Evolutionary conservation across 2,113 vertebrate species (phyloP), one percentile per base, ranked within the genome.

Genomic region (Ifrita kowaldi): DNA sequence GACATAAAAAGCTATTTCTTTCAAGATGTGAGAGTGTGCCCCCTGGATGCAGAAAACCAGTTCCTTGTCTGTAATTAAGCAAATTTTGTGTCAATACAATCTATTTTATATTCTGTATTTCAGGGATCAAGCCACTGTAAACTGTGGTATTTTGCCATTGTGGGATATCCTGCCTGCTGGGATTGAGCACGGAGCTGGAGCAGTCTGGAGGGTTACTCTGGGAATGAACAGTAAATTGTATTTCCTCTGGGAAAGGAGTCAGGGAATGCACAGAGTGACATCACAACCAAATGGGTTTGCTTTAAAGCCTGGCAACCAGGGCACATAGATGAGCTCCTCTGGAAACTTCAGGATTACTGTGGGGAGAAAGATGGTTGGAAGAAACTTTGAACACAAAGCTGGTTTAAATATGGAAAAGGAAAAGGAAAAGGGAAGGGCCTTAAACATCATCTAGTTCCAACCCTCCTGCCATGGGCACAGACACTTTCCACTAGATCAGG

Each of bases 121-220:
- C 76, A 83, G 30, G 27, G 28, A 81, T 26, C 42, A 57, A 46
- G 30, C 32, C 46, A 13, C 76, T 57, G 57, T 53, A 65, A 79
- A 44, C 28, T 42, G 46, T 42, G 28, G 10, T 41, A 26, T 37
- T 79, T 79, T 67, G 42, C 42, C 55, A 5, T 18, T 53, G 44
- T 6, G 5, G 52, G 53, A 39, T 76, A 70, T 44, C 47, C 21
- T 67, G 42, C 16, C 33, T 63, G 7, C 50, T 49, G 33, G 41
- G 27, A n/a, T 32, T 0, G 0, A 3, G 10, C 56, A 35, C 1
- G 0, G 57, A 71, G 32, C 37, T 62, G 60, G n/a, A 79, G 62
- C 56, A n/a, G 32, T 3, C 35, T 21, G 63, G 42, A 53, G 26
- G 64, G n/a, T 65, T 75, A 53, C 16, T 52, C 64, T 16, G 9